Conservation (phyloP, 2,888 invertebrate genomes). For the Alsophila aescularia region DNA sequence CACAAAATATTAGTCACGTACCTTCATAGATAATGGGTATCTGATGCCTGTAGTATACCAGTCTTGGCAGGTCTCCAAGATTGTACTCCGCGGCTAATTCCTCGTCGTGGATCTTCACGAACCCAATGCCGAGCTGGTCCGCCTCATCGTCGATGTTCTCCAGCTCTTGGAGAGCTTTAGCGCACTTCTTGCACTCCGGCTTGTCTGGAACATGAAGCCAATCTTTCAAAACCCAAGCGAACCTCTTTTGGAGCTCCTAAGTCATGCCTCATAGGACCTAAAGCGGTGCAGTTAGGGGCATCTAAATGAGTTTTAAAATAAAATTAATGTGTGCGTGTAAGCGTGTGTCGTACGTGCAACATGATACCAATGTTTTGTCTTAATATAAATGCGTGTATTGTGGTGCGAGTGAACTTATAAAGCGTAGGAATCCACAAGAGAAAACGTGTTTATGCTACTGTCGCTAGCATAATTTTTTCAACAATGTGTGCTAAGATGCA, state of each 20-base stretch:
- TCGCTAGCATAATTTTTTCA: slow-evolving; percentile 24
- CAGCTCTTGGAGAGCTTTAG: slow-evolving; percentile 94
- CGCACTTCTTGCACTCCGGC: slow-evolving; percentile 95
- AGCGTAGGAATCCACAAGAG: slow-evolving; percentile 31
- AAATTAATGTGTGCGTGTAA: slow-evolving; percentile 61
- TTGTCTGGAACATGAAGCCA: slow-evolving; percentile 87
- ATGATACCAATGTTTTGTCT: slow-evolving; percentile 30
- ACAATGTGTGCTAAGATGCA: slow-evolving; percentile 19
- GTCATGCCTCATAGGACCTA: slow-evolving; percentile 65
- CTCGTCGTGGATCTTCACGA: slow-evolving; percentile 97
- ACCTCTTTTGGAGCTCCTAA: slow-evolving; percentile 30
- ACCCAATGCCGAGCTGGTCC: slow-evolving; percentile 96
- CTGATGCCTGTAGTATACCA: slow-evolving; percentile 97
- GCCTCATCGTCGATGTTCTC: slow-evolving; percentile 98
- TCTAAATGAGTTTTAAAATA: slow-evolving; percentile 59
- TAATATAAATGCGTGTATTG: slow-evolving; percentile 33
- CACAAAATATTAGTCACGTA: slow-evolving; percentile 76
- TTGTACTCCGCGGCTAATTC: slow-evolving; percentile 96
- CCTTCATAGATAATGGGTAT: slow-evolving; percentile 98
- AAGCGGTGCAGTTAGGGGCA: slow-evolving; percentile 79
- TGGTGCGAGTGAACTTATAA: slow-evolving; percentile 32
- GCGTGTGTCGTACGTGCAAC: slow-evolving; percentile 42
- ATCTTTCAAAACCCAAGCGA: slow-evolving; percentile 18
- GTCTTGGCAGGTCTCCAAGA: slow-evolving; percentile 93
- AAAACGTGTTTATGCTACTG: slow-evolving; percentile 24